Conservation (phyloP, 2,113 vertebrate species). For the Recurvirostra avosetta region DNA sequence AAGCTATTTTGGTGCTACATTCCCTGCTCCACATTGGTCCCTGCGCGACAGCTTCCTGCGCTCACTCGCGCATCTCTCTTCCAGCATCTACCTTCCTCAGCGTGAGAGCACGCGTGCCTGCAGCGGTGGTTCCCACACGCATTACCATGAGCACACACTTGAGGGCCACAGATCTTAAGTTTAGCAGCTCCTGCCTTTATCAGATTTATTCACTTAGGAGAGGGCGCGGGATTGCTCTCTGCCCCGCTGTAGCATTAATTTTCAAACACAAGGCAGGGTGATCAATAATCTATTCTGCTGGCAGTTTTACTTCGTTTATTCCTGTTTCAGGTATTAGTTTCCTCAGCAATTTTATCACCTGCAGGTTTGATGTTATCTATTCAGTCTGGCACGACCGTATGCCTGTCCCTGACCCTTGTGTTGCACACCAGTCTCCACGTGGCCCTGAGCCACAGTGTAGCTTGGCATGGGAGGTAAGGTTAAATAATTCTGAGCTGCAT, state of each 20-base stretch:
- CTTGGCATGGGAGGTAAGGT: neutral
- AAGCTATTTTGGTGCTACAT: neutral
- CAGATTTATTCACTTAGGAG: neutral
- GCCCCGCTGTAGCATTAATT: neutral
- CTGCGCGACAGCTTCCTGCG: fast-evolving
- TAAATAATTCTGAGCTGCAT: neutral
- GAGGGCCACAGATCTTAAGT: neutral
- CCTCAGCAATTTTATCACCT: neutral
- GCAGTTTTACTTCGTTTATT: slow-evolving; percentile 1
- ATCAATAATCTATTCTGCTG: slow-evolving; percentile 6
- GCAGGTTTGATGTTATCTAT: neutral
- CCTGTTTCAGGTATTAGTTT: neutral
- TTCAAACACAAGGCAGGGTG: neutral
- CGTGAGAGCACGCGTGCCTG: fast-evolving
- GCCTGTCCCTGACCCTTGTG: neutral
- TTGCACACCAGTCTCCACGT: neutral
- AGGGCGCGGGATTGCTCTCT: neutral
- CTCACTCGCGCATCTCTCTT: neutral
- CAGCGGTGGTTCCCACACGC: neutral
- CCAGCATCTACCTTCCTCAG: fast-evolving
- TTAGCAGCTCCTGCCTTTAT: neutral
- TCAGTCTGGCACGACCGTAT: fast-evolving
- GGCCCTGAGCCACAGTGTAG: neutral
- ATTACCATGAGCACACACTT: neutral
- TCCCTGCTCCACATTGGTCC: neutral